These are phyloP conservation scores for Epirrhoe tristata DNA, from an alignment of 2,888 invertebrate species.

Conservation along the genomic window DNA sequence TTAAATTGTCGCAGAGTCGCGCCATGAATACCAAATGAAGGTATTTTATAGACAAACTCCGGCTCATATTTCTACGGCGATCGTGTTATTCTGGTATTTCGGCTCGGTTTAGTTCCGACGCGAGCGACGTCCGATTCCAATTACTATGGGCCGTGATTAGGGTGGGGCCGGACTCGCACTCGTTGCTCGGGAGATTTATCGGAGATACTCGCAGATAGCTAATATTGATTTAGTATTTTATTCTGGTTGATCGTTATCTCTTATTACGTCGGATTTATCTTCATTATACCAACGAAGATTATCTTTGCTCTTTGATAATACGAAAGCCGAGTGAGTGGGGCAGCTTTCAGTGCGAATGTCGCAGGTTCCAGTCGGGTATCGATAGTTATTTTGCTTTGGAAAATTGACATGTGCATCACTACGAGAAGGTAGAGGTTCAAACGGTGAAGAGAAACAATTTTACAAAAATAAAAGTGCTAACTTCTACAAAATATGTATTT, in stretches of 20 bases:
- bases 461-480: no score
- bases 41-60: constrained; percentile 18
- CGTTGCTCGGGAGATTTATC: neutral
- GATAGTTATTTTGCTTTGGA: no score
- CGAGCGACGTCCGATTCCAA: neutral
- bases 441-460: no score
- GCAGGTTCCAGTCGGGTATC: no score
- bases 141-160: neutral
- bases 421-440: no score
- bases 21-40: constrained; percentile 22
- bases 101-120: neutral
- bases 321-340: no score
- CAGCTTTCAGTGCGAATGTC: no score
- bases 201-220: neutral
- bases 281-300: neutral
- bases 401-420: no score
- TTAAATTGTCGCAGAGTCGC: constrained; percentile 22
- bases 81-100: neutral
- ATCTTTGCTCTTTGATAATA: no score
- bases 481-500: no score
- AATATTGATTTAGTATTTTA: neutral
- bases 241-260: neutral
- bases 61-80: constrained; percentile 7
- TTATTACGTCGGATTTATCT: neutral
- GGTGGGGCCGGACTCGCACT: neutral